Percentiles rank a stretch among this genome's conserved stretches.
These are phyloP conservation scores for Ceuthmochares aereus DNA, from an alignment of 2,113 vertebrate species.

Conservation along the genomic window DNA sequence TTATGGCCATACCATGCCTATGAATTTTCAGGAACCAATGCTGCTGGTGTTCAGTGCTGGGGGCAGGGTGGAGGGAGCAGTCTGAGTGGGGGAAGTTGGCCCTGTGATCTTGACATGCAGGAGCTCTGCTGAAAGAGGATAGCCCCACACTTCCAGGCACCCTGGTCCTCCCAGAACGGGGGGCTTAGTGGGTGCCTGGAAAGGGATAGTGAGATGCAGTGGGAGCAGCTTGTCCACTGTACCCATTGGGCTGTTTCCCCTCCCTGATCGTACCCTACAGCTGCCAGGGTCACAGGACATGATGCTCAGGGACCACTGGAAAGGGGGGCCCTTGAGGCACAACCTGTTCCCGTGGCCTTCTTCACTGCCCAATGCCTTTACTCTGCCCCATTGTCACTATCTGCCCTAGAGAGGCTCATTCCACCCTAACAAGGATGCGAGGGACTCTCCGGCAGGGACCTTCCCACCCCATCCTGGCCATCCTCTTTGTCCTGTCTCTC, in stretches of 20 bases:
- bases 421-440: not conserved
- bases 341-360: fast-evolving
- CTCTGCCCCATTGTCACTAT: not conserved
- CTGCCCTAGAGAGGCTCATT: not conserved
- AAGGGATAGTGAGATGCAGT: not conserved
- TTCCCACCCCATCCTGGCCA: not conserved
- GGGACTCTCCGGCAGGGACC: not conserved
- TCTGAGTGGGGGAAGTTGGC: fast-evolving
- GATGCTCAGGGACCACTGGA: not conserved
- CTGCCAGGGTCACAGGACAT: not conserved
- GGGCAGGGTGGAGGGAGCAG: too few species aligned
- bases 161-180: fast-evolving
- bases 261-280: fast-evolving
- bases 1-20: not conserved
- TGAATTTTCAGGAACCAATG: fast-evolving
- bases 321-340: not conserved
- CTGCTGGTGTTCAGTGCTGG: not conserved
- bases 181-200: not conserved
- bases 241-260: fast-evolving
- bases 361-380: not conserved
- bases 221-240: not conserved
- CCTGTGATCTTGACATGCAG: fast-evolving
- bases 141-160: fast-evolving
- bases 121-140: not conserved
- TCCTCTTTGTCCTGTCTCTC: not conserved